Conservation (phyloP, 2,888 invertebrate species). For the Drosophila antonietae region DNA sequence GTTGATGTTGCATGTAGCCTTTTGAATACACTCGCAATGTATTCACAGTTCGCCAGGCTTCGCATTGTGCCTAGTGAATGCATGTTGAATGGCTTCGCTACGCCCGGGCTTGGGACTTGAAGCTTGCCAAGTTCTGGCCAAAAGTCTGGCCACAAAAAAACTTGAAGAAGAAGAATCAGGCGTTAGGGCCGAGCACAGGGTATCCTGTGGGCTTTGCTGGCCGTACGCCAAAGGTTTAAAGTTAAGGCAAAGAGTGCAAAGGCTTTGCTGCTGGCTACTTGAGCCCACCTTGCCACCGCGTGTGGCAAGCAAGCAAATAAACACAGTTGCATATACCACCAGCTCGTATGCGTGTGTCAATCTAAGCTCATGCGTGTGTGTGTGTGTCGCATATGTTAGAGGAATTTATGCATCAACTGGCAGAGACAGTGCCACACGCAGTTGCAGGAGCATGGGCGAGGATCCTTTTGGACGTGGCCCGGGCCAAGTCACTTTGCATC, state of each 20-base stretch:
- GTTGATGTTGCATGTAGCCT: constrained; percentile 3
- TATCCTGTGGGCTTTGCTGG: constrained; percentile 28
- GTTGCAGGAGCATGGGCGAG: background rate
- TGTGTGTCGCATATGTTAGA: constrained; percentile 52
- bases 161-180: background rate
- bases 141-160: constrained; percentile 31
- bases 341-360: constrained; percentile 47
- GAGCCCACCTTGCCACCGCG: constrained; percentile 45
- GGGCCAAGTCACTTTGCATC: constrained; percentile 73
- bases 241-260: constrained; percentile 52
- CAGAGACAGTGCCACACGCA: constrained; percentile 38
- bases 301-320: constrained; percentile 52
- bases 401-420: constrained; percentile 75
- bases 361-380: constrained; percentile 14
- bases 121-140: constrained; percentile 34
- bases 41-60: constrained; percentile 40
- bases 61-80: constrained; percentile 34
- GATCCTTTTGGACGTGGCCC: constrained; percentile 41
- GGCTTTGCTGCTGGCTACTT: constrained; percentile 61
- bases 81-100: constrained; percentile 38
- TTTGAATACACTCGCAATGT: constrained; percentile 28
- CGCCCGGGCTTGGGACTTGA: constrained; percentile 7
- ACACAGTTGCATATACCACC: constrained; percentile 28
- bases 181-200: background rate
- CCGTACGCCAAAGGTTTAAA: constrained; percentile 38